A percentile compares a stretch with the other conserved stretches of the same genome.
phyloP scores from a whole-genome alignment of 2,113 vertebrate genomes.

The Gulo gulo region DNA sequence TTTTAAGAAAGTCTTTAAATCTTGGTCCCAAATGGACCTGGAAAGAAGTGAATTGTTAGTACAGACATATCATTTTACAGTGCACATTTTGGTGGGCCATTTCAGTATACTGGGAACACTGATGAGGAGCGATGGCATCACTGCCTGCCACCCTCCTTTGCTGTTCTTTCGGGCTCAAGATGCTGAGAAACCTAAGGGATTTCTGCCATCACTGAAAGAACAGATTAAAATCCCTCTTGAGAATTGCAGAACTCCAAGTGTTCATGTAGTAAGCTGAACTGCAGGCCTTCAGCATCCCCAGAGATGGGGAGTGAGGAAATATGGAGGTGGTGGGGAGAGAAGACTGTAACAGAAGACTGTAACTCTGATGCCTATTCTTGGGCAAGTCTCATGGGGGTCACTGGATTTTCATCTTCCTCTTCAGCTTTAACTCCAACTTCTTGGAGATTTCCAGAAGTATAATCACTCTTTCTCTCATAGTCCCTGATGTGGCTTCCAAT shows the following conservation, averaged over 20 bases:
- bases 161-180: background rate
- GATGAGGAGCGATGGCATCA: background rate
- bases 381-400: background rate
- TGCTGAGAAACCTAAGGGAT: background rate
- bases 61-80: background rate
- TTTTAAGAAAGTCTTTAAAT: background rate
- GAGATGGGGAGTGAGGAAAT: background rate
- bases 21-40: background rate
- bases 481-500: background rate
- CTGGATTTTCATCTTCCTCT: background rate
- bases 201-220: background rate
- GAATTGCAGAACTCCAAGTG: background rate
- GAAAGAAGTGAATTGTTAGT: background rate
- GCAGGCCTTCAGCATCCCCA: background rate
- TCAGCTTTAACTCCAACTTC: background rate
- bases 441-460: background rate
- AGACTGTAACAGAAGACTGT: too few species aligned
- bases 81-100: background rate
- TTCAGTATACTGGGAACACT: background rate
- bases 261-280: background rate
- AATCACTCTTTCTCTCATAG: background rate
- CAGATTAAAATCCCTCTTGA: background rate
- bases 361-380: background rate
- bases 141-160: background rate
- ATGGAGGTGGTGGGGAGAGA: background rate